Conservation (phyloP, 1,140 invertebrate genomes). For the Pachypeltis micranthus region DNA sequence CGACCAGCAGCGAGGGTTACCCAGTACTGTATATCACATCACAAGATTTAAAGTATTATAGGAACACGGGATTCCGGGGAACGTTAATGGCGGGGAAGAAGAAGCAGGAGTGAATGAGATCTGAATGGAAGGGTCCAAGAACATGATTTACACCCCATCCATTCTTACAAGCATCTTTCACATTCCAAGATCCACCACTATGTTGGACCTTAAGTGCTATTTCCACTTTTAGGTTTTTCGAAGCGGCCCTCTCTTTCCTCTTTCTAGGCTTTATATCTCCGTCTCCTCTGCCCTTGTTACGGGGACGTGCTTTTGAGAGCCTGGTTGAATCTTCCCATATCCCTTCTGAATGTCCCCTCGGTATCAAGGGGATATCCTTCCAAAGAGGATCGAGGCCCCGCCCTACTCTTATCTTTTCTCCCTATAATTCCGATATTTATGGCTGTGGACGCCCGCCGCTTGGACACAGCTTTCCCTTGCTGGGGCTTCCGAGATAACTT, state of each 20-base stretch:
- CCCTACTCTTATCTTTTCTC: slow-evolving; percentile 5
- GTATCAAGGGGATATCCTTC: neutral
- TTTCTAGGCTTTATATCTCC: too few relatives aligned
- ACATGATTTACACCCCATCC: slow-evolving; percentile 8
- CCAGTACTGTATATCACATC: too few relatives aligned
- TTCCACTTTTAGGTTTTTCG: slow-evolving; percentile 6
- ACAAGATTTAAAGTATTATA: neutral
- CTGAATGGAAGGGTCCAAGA: neutral
- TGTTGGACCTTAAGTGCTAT: slow-evolving; percentile 4
- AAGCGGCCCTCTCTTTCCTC: neutral
- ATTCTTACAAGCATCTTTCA: slow-evolving; percentile 4
- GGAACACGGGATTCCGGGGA: neutral
- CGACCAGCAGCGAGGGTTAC: too few relatives aligned
- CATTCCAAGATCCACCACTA: slow-evolving; percentile 8
- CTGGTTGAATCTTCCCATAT: neutral
- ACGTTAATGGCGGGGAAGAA: neutral
- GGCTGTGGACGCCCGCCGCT: slow-evolving; percentile 1
- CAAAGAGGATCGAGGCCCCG: neutral
- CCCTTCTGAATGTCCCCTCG: neutral
- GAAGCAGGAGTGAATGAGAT: neutral
- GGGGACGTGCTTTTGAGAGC: neutral
- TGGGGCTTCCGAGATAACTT: neutral
- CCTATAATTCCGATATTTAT: slow-evolving; percentile 7
- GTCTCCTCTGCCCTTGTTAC: neutral
- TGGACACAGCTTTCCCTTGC: slow-evolving; percentile 4